Conservation (phyloP, 2,888 invertebrate genomes). For the Notocelia uddmanniana region DNA sequence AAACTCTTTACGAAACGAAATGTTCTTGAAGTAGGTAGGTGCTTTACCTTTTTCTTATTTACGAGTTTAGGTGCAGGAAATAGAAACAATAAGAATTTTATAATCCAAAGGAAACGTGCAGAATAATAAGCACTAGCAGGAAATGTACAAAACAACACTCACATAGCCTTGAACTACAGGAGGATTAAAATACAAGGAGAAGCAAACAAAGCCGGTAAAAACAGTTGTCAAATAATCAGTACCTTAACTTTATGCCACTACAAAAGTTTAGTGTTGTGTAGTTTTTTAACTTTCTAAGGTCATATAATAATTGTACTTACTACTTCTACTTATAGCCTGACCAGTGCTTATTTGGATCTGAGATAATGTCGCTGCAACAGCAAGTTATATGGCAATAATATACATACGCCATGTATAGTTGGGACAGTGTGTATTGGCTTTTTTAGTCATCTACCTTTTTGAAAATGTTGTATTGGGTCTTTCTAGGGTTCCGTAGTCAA, state of each 20-base stretch:
- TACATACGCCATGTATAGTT: too few relatives aligned
- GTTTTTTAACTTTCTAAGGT: too few relatives aligned
- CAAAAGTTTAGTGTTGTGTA: background rate
- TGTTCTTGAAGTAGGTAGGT: background rate
- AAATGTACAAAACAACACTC: constrained; percentile 39
- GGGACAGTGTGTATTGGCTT: too few relatives aligned
- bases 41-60: background rate
- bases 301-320: too few relatives aligned
- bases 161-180: constrained; percentile 52
- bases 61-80: constrained; percentile 21
- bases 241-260: background rate
- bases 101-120: constrained; percentile 31
- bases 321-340: too few relatives aligned
- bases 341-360: too few relatives aligned
- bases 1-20: background rate
- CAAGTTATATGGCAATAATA: too few relatives aligned
- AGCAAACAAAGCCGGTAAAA: constrained; percentile 58
- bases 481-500: too few relatives aligned
- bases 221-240: constrained; percentile 47
- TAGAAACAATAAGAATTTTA: constrained; percentile 29
- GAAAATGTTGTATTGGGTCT: too few relatives aligned
- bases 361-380: too few relatives aligned
- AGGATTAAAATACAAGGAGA: constrained; percentile 50
- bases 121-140: constrained; percentile 41
- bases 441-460: too few relatives aligned